Evolutionary conservation across 92 coral and sea anemone genomes (phyloP).

Genomic region (Paramuricea clavata): DNA sequence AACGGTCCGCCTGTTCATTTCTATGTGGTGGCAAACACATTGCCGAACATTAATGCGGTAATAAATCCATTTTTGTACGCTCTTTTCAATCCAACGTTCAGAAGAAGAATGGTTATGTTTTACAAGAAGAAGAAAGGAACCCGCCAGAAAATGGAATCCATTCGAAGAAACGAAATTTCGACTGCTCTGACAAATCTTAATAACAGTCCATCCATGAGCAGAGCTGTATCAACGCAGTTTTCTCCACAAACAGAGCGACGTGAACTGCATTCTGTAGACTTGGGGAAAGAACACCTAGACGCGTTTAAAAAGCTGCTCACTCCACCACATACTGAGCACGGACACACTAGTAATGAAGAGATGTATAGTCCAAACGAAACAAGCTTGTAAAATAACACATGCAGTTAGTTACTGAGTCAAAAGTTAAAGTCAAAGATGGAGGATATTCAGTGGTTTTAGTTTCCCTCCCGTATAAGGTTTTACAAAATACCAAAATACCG

Average conservation of each 20-base stretch:
- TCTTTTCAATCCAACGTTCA: conserved; percentile 3
- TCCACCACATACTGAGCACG: background rate
- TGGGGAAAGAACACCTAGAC: background rate
- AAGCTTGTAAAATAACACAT: background rate
- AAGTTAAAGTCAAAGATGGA: no score
- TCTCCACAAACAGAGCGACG: background rate
- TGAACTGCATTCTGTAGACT: background rate
- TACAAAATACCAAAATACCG: no score
- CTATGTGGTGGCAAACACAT: background rate
- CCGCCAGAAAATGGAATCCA: background rate
- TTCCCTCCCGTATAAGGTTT: no score
- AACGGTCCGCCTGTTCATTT: background rate
- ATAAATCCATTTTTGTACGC: conserved; percentile 49
- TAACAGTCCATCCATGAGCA: conserved; percentile 27
- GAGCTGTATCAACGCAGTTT: background rate
- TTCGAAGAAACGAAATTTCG: conserved; percentile 5
- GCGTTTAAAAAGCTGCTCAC: background rate
- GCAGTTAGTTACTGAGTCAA: background rate
- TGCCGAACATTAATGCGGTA: conserved; percentile 18
- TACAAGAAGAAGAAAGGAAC: background rate
- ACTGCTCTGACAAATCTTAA: conserved; percentile 23
- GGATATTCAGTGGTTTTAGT: no score
- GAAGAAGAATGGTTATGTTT: conserved; percentile 17
- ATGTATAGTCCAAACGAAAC: background rate
- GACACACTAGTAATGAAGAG: background rate